Evolutionary conservation across 1,140 invertebrate species (phyloP).

Genomic region (Penaeus vannamei): DNA sequence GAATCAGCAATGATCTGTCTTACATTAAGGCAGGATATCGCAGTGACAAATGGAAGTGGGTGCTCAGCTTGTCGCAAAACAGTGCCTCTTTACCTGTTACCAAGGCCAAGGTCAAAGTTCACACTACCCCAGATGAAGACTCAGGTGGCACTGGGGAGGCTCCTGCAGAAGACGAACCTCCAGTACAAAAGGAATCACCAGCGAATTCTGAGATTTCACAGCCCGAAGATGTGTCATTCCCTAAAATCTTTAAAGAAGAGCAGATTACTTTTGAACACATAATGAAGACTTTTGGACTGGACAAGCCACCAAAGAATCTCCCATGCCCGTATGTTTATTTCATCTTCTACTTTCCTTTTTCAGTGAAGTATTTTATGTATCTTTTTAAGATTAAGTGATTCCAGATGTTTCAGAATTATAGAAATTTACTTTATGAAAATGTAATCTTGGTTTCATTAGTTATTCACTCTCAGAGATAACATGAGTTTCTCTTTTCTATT

Average conservation of each 20-base stretch:
- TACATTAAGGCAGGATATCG: constrained; percentile 61
- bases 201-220: background rate
- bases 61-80: constrained; percentile 41
- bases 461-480: too few species aligned
- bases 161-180: background rate
- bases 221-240: background rate
- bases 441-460: too few species aligned
- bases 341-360: constrained; percentile 10
- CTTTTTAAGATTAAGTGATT: background rate
- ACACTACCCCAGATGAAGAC: background rate
- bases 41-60: constrained; percentile 66
- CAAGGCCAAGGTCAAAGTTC: background rate
- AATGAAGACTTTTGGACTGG: constrained; percentile 52
- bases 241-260: constrained; percentile 41
- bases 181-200: too few species aligned
- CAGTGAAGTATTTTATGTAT: background rate
- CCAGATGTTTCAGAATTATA: too few species aligned
- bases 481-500: too few species aligned
- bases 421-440: too few species aligned
- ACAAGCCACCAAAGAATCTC: constrained; percentile 59
- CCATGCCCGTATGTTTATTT: constrained; percentile 58
- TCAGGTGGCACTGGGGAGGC: background rate
- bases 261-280: constrained; percentile 51
- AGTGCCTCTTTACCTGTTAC: background rate
- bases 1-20: constrained; percentile 63